Evolutionary conservation across 1,140 invertebrate genomes (phyloP), one percentile per base, ranked within the genome.

Genomic region (Euwallacea fornicatus): DNA sequence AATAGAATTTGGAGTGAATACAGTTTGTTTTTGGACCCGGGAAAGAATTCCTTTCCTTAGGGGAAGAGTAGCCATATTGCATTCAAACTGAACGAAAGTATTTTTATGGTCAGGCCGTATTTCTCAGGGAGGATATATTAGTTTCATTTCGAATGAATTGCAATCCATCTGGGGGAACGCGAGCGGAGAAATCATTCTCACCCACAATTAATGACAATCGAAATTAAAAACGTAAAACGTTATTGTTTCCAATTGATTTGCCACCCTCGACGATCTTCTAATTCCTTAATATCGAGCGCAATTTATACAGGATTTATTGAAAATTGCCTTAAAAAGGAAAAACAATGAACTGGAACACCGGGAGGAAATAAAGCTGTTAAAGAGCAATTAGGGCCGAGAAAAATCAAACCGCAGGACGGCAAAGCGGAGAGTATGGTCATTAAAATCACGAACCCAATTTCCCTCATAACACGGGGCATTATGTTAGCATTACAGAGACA

Each of bases 81-180:
- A 70, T 70, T 64, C 60, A 64, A 70, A 70, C 68, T 16, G 62
- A 46, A 60, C 62, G 63, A 71, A 71, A 80, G 78, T 76, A 80
- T 80, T 80, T 80, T 80, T 80, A 79, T 79, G 76, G 79, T 79
- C 76, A 73, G 71, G 74, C 73, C 68, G 72, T 74, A 69, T 78
- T 77, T 72, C 71, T 69, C 72, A 67, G 68, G 60, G 71, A 76
- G 76, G 75, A 80, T 80, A 80, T 80, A 80, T 80, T 80, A 79
- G 78, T 80, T 80, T 80, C 79, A 79, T 80, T 80, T 80, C 74
- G 78, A 77, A 76, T 78, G 75, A 77, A 76, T 78, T 74, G 79
- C 78, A 77, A 78, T 78, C 73, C 74, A 74, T 75, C 74, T 75
- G 71, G 71, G 74, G 64, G 70, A 61, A 64, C 47, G 50, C 58